Evolutionary conservation across 1,140 invertebrate species (phyloP).

Genomic region (Drosophila serrata): DNA sequence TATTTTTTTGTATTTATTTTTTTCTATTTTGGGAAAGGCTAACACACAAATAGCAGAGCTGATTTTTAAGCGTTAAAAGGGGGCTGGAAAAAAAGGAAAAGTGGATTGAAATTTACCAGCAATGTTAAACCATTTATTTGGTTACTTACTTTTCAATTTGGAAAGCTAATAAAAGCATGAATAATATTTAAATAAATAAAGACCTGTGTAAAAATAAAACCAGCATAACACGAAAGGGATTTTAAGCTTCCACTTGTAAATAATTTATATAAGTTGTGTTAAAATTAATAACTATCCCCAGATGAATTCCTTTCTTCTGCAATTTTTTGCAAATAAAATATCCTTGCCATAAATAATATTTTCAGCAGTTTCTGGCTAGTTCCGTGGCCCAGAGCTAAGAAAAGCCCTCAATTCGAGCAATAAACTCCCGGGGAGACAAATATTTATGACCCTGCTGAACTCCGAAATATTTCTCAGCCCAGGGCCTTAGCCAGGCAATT

Average conservation of each 20-base stretch:
- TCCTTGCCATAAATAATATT: slow-evolving; percentile 4
- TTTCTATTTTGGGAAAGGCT: neutral
- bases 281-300: neutral
- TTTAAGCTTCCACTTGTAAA: neutral
- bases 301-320: neutral
- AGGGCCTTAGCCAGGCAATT: slow-evolving; percentile 44
- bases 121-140: neutral
- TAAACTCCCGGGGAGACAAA: slow-evolving; percentile 43
- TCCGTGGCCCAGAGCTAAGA: neutral
- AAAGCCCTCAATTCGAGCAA: slow-evolving; percentile 24
- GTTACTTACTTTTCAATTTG: neutral
- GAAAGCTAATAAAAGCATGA: no score
- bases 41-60: slow-evolving; percentile 2
- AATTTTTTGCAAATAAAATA: slow-evolving; percentile 3
- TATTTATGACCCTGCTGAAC: slow-evolving; percentile 60
- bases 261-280: neutral
- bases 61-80: slow-evolving; percentile 6
- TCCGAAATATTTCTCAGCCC: slow-evolving; percentile 53
- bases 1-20: slow-evolving; percentile 1
- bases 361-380: neutral
- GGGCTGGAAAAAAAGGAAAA: no score
- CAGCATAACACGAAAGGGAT: no score
- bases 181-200: no score
- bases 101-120: neutral
- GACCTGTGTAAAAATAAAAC: neutral